These are phyloP conservation scores for Danaus chrysippus DNA, from an alignment of 2,888 invertebrate genomes.

Conservation along the genomic window DNA sequence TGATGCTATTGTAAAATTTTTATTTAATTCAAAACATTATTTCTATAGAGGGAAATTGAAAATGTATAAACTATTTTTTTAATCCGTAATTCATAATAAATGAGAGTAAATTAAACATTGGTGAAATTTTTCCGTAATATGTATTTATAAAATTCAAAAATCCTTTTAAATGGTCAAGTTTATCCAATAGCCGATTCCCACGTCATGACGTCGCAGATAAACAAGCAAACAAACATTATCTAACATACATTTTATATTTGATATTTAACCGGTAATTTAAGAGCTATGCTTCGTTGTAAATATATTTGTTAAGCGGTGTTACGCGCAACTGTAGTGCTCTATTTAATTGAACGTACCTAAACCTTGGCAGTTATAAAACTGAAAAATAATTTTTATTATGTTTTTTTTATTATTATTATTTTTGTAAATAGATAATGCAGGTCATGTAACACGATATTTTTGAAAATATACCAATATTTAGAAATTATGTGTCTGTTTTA, in stretches of 20 bases:
- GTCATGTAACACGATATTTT: slow-evolving; percentile 78
- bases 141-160: too few relatives aligned
- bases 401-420: slow-evolving; percentile 45
- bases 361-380: slow-evolving; percentile 48
- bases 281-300: slow-evolving; percentile 42
- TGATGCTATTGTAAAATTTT: too few relatives aligned
- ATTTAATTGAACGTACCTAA: slow-evolving; percentile 45
- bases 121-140: too few relatives aligned
- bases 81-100: too few relatives aligned
- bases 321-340: slow-evolving; percentile 37
- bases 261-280: slow-evolving; percentile 19
- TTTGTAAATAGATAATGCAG: slow-evolving; percentile 77
- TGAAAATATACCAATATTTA: slow-evolving; percentile 79
- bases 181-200: too few relatives aligned
- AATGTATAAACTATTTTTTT: too few relatives aligned
- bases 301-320: slow-evolving; percentile 36
- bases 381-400: slow-evolving; percentile 55
- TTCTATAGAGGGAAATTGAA: too few relatives aligned
- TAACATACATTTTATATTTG: slow-evolving; percentile 17
- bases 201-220: too few relatives aligned
- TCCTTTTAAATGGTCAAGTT: too few relatives aligned
- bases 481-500: slow-evolving; percentile 48
- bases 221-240: slow-evolving; percentile 8
- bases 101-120: too few relatives aligned
- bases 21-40: too few relatives aligned